phyloP scores from a whole-genome alignment of 2,113 vertebrate genomes.

The Oreochromis tanganicae region DNA sequence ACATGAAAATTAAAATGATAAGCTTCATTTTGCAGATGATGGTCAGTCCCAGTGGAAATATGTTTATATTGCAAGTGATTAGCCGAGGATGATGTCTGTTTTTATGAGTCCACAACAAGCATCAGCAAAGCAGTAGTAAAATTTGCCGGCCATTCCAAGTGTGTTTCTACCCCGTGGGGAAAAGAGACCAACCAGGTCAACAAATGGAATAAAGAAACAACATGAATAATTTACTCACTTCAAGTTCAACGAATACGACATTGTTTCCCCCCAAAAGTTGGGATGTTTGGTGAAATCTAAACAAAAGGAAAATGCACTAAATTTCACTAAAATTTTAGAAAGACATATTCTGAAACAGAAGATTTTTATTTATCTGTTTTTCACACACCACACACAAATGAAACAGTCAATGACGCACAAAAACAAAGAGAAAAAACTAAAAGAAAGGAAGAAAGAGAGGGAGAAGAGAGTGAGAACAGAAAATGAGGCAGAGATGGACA shows the following conservation, averaged over 20 bases:
- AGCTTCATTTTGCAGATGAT: constrained; percentile 55
- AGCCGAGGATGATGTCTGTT: constrained; percentile 43
- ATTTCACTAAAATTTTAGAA: neutral
- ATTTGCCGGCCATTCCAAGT: neutral
- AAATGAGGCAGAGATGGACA: constrained; percentile 16
- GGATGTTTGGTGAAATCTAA: neutral
- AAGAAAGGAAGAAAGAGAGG: neutral
- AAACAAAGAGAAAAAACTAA: neutral
- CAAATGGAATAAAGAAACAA: constrained; percentile 3
- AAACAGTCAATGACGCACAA: constrained; percentile 2
- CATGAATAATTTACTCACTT: constrained; percentile 22
- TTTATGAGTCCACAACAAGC: constrained; percentile 44
- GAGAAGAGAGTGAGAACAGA: neutral
- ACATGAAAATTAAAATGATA: constrained; percentile 37
- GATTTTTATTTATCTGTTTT: neutral
- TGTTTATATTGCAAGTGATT: constrained; percentile 59
- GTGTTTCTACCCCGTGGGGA: neutral
- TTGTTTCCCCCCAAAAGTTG: neutral
- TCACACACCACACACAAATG: neutral
- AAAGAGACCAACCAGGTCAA: neutral
- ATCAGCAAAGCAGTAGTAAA: constrained; percentile 24
- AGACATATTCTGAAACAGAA: neutral
- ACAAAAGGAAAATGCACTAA: neutral
- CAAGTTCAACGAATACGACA: constrained; percentile 1
- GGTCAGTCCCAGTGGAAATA: constrained; percentile 47